A percentile compares a stretch with the other conserved stretches of the same genome.
Conservation (phyloP, 2,797 vertebrate genomes). For the Xenentodon cancila region DNA sequence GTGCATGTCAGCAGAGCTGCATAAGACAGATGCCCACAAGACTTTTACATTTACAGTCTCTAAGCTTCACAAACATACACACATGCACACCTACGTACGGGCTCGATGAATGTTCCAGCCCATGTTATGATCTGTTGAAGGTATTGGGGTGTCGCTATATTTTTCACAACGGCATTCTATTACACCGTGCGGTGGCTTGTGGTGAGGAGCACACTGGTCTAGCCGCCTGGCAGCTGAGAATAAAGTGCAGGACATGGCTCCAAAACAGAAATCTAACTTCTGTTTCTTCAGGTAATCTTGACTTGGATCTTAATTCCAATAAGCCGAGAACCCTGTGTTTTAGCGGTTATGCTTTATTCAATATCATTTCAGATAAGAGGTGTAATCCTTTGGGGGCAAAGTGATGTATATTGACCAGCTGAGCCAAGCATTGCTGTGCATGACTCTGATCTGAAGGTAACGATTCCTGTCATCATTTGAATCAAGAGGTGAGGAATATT, state of each 20-base stretch:
- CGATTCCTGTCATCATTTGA: conserved; percentile 69
- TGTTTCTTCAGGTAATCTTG: conserved; percentile 84
- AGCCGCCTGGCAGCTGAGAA: conserved; percentile 69
- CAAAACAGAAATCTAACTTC: conserved; percentile 80
- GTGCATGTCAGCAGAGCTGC: conserved; percentile 19
- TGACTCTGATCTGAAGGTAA: conserved; percentile 67
- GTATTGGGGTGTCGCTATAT: conserved; percentile 62
- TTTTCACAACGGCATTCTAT: conserved; percentile 81
- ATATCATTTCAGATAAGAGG: conserved; percentile 89
- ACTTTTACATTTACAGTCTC: conserved; percentile 7
- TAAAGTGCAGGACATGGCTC: conserved; percentile 71
- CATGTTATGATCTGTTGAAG: conserved; percentile 66
- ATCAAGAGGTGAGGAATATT: conserved; percentile 52
- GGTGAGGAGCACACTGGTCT: conserved; percentile 59
- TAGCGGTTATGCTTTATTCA: conserved; percentile 86
- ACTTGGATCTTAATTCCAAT: conserved; percentile 87
- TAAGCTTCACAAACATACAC: conserved; percentile 11
- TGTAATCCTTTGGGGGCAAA: conserved; percentile 83
- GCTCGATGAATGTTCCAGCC: conserved; percentile 38
- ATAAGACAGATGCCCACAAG: conserved; percentile 17
- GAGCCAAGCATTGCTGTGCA: conserved; percentile 66
- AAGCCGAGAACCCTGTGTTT: conserved; percentile 84
- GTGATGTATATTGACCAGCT: conserved; percentile 88
- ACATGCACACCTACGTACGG: conserved; percentile 17
- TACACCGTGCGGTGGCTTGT: conserved; percentile 69